Evolutionary conservation across 2,888 invertebrate species (phyloP).

Genomic region (Drosophila pegasa): DNA sequence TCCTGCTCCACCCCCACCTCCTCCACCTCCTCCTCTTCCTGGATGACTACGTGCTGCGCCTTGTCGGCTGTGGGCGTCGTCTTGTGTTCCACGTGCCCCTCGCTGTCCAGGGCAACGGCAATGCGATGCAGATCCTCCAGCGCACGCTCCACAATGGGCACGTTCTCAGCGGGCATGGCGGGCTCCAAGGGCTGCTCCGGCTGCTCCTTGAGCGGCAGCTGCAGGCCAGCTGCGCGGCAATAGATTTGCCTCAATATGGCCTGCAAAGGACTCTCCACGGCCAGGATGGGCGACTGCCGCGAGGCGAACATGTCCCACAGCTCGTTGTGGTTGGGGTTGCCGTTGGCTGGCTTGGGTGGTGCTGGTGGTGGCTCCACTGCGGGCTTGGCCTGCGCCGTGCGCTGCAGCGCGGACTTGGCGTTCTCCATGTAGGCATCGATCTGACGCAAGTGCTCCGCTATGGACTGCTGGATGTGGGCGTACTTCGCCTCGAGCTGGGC

Average conservation of each 20-base stretch:
- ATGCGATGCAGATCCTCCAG: constrained; percentile 80
- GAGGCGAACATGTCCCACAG: constrained; percentile 59
- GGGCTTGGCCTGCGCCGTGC: constrained; percentile 59
- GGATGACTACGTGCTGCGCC: constrained; percentile 67
- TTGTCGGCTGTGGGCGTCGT: constrained; percentile 55
- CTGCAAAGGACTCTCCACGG: constrained; percentile 79
- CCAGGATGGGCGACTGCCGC: constrained; percentile 62
- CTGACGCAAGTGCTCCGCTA: constrained; percentile 83
- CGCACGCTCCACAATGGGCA: constrained; percentile 83
- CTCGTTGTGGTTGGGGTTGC: constrained; percentile 26
- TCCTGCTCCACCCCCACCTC: constrained; percentile 4
- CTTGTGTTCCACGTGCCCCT: constrained; percentile 54
- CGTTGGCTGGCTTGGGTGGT: constrained; percentile 6
- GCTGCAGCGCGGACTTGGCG: constrained; percentile 82
- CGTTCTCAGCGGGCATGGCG: constrained; percentile 74
- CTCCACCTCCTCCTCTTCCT: constrained; percentile 44
- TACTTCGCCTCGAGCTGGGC: constrained; percentile 81
- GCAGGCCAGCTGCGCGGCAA: constrained; percentile 61
- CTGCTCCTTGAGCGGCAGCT: constrained; percentile 39
- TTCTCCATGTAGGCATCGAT: constrained; percentile 84
- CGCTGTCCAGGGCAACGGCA: constrained; percentile 57
- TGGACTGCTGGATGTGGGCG: constrained; percentile 83
- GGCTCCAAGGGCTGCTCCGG: neutral
- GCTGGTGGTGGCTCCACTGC: constrained; percentile 15
- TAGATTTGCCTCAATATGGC: constrained; percentile 75